Conservation (phyloP, 2,113 vertebrate genomes). For the Todiramphus saurophagus region DNA sequence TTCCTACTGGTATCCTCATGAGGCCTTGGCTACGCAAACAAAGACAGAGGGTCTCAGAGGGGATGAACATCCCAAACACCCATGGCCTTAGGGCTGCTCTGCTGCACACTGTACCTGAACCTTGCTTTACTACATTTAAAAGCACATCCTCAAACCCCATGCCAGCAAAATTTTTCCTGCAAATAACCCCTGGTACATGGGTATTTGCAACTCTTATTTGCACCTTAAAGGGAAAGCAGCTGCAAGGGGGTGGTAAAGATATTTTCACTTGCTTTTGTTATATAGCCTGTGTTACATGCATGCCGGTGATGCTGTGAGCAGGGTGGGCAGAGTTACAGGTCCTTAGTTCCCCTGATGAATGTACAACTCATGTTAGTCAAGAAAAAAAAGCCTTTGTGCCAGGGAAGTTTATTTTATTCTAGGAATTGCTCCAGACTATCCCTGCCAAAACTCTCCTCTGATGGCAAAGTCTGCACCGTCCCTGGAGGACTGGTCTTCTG, state of each 20-base stretch:
- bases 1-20: rapidly evolving
- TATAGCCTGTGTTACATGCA: not conserved
- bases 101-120: not conserved
- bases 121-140: not conserved
- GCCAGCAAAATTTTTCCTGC: not conserved
- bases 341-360: not conserved
- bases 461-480: not conserved
- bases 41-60: not conserved
- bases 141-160: not conserved
- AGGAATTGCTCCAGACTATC: not conserved
- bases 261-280: not conserved
- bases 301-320: not conserved
- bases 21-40: not conserved
- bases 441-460: not conserved
- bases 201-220: not conserved
- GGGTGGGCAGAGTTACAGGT: not conserved
- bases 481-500: not conserved
- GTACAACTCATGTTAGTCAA: not conserved
- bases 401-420: not conserved
- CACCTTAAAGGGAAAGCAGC: not conserved
- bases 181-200: not conserved
- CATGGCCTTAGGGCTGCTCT: not conserved
- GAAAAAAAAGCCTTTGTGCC: not conserved
- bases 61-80: not conserved
- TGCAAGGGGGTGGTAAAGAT: not conserved